Evolutionary conservation across 2,797 vertebrate genomes (phyloP).

Genomic region (Takifugu ocellatus): DNA sequence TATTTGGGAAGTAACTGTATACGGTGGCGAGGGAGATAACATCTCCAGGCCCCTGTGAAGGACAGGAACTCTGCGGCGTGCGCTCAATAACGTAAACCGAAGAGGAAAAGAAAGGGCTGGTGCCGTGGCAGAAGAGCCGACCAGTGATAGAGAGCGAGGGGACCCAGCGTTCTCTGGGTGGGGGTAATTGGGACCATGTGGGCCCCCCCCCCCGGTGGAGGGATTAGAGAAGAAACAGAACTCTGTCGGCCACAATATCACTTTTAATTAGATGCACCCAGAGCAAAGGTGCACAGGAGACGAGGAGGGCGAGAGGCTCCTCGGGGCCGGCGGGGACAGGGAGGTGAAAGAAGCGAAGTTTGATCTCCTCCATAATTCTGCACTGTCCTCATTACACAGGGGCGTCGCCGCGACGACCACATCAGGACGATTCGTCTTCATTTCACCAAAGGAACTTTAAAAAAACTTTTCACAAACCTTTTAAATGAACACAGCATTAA

Average conservation of each 20-base stretch:
- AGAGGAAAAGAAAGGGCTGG: conserved; percentile 83
- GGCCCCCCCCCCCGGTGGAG: conserved; percentile 82
- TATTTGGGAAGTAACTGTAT: conserved; percentile 95
- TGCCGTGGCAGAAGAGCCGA: conserved; percentile 67
- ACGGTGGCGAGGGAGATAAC: conserved; percentile 88
- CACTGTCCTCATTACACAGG: neutral
- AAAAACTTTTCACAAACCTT: too few relatives aligned
- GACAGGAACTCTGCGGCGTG: conserved; percentile 95
- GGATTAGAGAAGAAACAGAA: conserved; percentile 97
- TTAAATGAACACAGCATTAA: too few relatives aligned
- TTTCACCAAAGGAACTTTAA: too few relatives aligned
- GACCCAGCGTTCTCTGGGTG: conserved; percentile 76
- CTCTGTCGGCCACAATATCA: conserved; percentile 89
- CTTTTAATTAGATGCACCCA: conserved; percentile 99
- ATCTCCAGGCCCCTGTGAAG: conserved; percentile 95
- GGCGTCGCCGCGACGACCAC: too few relatives aligned
- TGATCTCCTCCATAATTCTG: too few relatives aligned
- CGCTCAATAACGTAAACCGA: conserved; percentile 97
- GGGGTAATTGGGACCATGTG: conserved; percentile 99
- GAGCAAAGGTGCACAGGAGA: conserved; percentile 83
- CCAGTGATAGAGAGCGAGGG: conserved; percentile 74
- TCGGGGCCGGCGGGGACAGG: conserved; percentile 33
- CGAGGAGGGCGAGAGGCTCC: conserved; percentile 75
- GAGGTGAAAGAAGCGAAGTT: conserved; percentile 38
- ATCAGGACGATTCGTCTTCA: too few relatives aligned